Conservation (phyloP, 2,797 vertebrate species). For the Clangula hyemalis region DNA sequence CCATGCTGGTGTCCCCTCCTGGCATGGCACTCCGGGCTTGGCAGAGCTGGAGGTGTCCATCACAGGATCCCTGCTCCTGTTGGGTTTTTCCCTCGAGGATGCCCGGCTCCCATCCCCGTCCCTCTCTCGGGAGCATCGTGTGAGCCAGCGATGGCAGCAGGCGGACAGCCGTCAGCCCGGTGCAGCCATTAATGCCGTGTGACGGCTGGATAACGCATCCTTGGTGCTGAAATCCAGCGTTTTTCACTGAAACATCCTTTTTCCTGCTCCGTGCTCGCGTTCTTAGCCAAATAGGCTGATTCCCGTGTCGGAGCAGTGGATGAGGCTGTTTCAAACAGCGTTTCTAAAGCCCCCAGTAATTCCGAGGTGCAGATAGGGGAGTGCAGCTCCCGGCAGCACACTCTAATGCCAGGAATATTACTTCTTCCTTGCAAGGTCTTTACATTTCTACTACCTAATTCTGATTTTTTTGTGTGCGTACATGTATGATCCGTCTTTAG, state of each 20-base stretch:
- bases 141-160: neutral
- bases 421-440: neutral
- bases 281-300: neutral
- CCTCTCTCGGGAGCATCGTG: neutral
- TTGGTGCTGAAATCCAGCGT: rapidly evolving
- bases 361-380: neutral
- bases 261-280: neutral
- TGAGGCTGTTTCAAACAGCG: neutral
- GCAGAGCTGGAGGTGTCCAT: neutral
- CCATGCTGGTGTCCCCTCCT: rapidly evolving
- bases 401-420: neutral
- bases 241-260: neutral
- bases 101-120: rapidly evolving
- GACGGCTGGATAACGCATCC: neutral
- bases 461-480: neutral
- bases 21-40: rapidly evolving
- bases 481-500: neutral
- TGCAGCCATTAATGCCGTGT: neutral
- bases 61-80: neutral
- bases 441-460: neutral
- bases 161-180: neutral
- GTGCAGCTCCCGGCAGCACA: neutral
- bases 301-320: neutral
- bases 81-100: neutral
- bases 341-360: conserved; percentile 1